A percentile compares a stretch with the other conserved stretches of the same genome.
Conservation (phyloP, 2,113 vertebrate genomes). For the Cynocephalus volans region DNA sequence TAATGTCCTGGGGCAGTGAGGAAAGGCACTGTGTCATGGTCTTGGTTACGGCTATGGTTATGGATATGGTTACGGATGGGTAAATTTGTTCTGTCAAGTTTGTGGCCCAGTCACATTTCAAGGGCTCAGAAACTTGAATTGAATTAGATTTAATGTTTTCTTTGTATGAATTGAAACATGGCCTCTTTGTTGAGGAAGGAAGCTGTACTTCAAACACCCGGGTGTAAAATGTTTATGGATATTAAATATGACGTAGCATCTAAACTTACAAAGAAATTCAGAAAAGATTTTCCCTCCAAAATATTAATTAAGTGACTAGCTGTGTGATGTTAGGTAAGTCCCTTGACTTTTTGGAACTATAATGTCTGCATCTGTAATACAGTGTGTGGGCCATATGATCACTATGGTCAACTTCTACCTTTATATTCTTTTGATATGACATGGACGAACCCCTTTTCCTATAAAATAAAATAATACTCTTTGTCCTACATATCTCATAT, state of each 20-base stretch:
- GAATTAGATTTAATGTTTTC: conserved; percentile 19
- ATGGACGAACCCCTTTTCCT: background rate
- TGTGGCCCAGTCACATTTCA: conserved; percentile 33
- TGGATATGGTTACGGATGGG: background rate
- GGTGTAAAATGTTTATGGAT: background rate
- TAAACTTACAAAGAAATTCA: conserved; percentile 42
- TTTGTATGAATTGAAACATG: background rate
- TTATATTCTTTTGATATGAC: background rate
- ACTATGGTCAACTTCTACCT: background rate
- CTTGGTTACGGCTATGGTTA: background rate
- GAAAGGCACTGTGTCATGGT: background rate
- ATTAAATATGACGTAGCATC: background rate
- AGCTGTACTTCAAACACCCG: background rate
- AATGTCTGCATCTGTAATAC: background rate
- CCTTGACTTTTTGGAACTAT: background rate
- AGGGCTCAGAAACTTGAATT: conserved; percentile 3
- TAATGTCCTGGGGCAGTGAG: background rate
- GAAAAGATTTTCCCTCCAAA: background rate
- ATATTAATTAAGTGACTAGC: conserved; percentile 45
- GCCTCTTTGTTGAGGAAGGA: background rate
- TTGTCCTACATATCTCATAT: background rate
- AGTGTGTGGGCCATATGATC: background rate
- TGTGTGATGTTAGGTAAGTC: background rate
- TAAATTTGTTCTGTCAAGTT: conserved; percentile 2
- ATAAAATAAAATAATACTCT: conserved; percentile 3